Evolutionary conservation across 2,888 invertebrate genomes (phyloP).

Genomic region (Hirtodrosophila histrioides): DNA sequence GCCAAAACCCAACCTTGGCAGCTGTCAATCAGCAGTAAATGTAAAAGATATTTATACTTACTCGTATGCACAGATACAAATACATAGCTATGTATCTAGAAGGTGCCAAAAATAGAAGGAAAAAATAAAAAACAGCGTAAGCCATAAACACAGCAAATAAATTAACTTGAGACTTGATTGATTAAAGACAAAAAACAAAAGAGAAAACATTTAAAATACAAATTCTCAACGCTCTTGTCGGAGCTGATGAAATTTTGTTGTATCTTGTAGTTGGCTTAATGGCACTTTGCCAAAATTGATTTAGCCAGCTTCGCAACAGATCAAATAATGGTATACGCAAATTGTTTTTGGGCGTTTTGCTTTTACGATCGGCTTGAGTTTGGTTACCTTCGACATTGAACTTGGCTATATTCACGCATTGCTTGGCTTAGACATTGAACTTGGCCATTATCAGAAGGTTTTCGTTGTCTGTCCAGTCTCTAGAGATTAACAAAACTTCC

Average conservation of each 20-base stretch:
- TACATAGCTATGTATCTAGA: constrained; percentile 12
- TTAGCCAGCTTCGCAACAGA: constrained; percentile 18
- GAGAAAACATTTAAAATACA: constrained; percentile 1
- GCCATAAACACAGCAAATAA: constrained; percentile 56
- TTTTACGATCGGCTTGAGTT: constrained; percentile 10
- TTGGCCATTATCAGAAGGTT: neutral
- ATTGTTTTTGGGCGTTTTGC: constrained; percentile 23
- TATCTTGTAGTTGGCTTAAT: constrained; percentile 43
- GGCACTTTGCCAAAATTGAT: constrained; percentile 40
- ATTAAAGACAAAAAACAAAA: constrained; percentile 49
- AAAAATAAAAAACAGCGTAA: constrained; percentile 6
- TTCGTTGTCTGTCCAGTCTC: constrained; percentile 2
- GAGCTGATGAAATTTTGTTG: constrained; percentile 1
- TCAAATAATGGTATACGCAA: constrained; percentile 7
- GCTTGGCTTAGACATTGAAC: constrained; percentile 24
- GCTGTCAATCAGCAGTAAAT: constrained; percentile 26
- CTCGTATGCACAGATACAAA: constrained; percentile 23
- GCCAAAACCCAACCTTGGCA: constrained; percentile 33
- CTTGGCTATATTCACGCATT: constrained; percentile 1
- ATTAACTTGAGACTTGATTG: constrained; percentile 71
- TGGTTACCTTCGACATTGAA: constrained; percentile 21
- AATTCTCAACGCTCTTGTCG: constrained; percentile 19
- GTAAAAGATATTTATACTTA: constrained; percentile 25
- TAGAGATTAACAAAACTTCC: constrained; percentile 31
- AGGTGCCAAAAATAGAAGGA: constrained; percentile 12